Evolutionary conservation across 2,113 vertebrate genomes (phyloP).

Genomic region (Caranx ignobilis): DNA sequence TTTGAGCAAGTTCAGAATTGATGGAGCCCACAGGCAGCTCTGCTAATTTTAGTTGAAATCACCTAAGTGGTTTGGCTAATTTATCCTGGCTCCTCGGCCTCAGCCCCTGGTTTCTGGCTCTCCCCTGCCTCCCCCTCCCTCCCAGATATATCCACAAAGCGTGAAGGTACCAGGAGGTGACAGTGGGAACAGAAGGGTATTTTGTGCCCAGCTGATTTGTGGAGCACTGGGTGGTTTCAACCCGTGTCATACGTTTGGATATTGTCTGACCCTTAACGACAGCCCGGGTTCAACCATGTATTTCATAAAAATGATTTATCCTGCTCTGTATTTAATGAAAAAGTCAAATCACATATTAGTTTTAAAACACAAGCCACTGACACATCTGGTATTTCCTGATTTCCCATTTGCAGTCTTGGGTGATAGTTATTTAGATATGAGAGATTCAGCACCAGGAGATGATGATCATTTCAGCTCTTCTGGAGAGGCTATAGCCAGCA

Average conservation of each 20-base stretch:
- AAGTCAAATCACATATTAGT: conserved; percentile 21
- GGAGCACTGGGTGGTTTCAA: conserved; percentile 76
- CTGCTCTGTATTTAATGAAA: conserved; percentile 39
- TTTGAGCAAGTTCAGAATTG: conserved; percentile 84
- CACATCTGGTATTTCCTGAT: conserved; percentile 12
- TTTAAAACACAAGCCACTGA: conserved; percentile 15
- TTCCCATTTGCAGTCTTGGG: conserved; percentile 23
- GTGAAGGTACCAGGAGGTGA: conserved; percentile 83
- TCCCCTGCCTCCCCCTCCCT: conserved; percentile 61
- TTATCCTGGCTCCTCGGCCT: conserved; percentile 84
- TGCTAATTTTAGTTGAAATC: conserved; percentile 87
- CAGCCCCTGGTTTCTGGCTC: conserved; percentile 75
- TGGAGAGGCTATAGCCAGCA: conserved; percentile 11
- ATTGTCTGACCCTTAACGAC: conserved; percentile 68
- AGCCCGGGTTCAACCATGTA: conserved; percentile 51
- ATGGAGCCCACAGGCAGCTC: conserved; percentile 82
- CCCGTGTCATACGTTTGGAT: conserved; percentile 74
- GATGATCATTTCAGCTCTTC: conserved; percentile 27
- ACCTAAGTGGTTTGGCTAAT: conserved; percentile 86
- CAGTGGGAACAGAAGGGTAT: conserved; percentile 84
- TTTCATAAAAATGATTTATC: conserved; percentile 44
- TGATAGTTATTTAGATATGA: conserved; percentile 29
- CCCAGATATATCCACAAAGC: conserved; percentile 79
- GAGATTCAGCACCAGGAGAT: conserved; percentile 21
- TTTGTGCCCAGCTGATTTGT: conserved; percentile 85